phyloP scores from a whole-genome alignment of 2,888 invertebrate genomes.

The Chelonus formosanus region DNA sequence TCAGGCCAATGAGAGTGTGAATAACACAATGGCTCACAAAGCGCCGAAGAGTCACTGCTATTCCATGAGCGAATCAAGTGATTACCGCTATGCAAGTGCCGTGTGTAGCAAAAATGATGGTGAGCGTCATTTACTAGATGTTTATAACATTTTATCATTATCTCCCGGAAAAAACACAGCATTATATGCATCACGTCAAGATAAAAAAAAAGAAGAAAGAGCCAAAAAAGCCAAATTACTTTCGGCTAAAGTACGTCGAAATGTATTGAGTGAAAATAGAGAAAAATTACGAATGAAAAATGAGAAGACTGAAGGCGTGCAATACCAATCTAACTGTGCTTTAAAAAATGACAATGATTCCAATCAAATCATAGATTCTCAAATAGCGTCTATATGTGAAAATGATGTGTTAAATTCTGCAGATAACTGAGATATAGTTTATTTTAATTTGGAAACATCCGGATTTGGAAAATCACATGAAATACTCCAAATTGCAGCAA shows the following conservation, averaged over 20 bases:
- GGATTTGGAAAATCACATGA: conserved; percentile 17
- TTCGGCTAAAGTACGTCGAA: too few species aligned
- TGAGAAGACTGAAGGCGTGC: conserved; percentile 25
- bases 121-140: too few species aligned
- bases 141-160: too few species aligned
- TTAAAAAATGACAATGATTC: conserved; percentile 2
- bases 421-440: conserved; percentile 19
- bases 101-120: too few species aligned
- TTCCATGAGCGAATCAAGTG: too few species aligned
- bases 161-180: too few species aligned
- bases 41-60: too few species aligned
- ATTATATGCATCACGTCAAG: too few species aligned
- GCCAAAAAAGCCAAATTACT: too few species aligned
- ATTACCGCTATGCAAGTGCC: too few species aligned
- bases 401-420: neutral
- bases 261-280: too few species aligned
- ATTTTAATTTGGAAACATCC: conserved; percentile 29
- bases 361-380: neutral
- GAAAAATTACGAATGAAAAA: too few species aligned
- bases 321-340: conserved; percentile 26
- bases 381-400: neutral
- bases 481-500: conserved; percentile 28
- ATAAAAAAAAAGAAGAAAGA: conserved; percentile 6
- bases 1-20: conserved; percentile 3
- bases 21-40: conserved; percentile 5